Base-by-base conservation (phyloP, 2,888 invertebrate species). In the Himalopsyche kuldschensis region DNA sequence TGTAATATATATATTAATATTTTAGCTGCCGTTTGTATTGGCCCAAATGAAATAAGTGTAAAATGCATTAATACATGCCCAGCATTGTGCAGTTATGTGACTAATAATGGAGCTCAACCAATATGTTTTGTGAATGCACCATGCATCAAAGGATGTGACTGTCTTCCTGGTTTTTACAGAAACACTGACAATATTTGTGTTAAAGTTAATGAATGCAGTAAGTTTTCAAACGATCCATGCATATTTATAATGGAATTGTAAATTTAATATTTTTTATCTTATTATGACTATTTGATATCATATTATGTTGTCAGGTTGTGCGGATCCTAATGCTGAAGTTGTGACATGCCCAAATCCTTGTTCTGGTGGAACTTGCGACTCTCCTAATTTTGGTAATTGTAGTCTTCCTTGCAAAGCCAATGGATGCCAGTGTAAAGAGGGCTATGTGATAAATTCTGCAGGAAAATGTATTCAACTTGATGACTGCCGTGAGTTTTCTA, bases 311-410 rank as follows among this genome's bases (percentile, higher is more conserved):
- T 76, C 63, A 85, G 85, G 55, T 10, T 85, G 84, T 48, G 17
- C 75, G 1, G 85, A 85, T 75, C 76, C 80, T n/a, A 84, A 85
- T 76, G 75, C 82, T 20, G 84, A 85, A 69, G 46, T 84, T 75
- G 84, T 85, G 0, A 27, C 63, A 11, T 79, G 79, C 32, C 84
- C 85, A 6, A 85, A 82, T 31, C 76, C 78, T 55, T 85, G 85
- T 75, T 80, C 85, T 0, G 85, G 85, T 20, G 85, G 85, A 35
- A 85, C 85, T 27, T 85, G 84, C 24, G 82, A 69, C 15, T 4
- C 8, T 11, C 84, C 85, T 4, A 41, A 80, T 11, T 82, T 83
- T 75, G 4, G 15, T 4, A 31, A 63, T 35, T 85, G 85, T 46
- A 79, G 35, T 11, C 20, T 69, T 69, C 69, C 15, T 69, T 69